Conservation (phyloP, 2,888 invertebrate species). For the Ptychoptera albimana region DNA sequence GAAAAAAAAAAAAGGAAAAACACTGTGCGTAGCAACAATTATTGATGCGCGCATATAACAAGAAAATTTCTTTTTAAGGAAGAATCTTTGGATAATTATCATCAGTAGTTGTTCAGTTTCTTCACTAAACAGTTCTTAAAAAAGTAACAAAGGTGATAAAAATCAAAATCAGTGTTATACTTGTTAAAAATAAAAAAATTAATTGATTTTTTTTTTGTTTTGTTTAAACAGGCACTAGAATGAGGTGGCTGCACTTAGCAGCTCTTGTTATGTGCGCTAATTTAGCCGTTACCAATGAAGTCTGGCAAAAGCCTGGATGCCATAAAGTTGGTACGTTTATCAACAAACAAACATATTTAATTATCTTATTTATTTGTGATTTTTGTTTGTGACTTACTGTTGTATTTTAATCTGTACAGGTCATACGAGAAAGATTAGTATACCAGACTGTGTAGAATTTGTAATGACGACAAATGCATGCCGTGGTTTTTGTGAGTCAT, state of each 20-base stretch:
- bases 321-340: slow-evolving; percentile 53
- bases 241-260: slow-evolving; percentile 9
- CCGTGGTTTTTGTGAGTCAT: slow-evolving; percentile 74
- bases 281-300: slow-evolving; percentile 27
- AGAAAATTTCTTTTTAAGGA: too few relatives aligned
- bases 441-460: slow-evolving; percentile 74
- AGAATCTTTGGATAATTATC: too few relatives aligned
- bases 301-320: slow-evolving; percentile 64
- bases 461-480: slow-evolving; percentile 76
- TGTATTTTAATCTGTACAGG: slow-evolving; percentile 31
- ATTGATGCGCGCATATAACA: too few relatives aligned
- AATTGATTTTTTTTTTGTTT: too few relatives aligned
- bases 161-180: too few relatives aligned
- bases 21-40: too few relatives aligned
- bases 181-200: too few relatives aligned
- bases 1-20: too few relatives aligned
- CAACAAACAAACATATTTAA: not conserved
- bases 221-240: not conserved
- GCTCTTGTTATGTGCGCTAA: slow-evolving; percentile 17
- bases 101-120: too few relatives aligned
- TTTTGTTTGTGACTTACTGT: slow-evolving; percentile 4
- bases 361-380: not conserved
- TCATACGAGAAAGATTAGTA: slow-evolving; percentile 62
- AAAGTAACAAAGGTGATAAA: too few relatives aligned
- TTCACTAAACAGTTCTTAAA: too few relatives aligned